Evolutionary conservation across 2,797 vertebrate species (phyloP), one percentile per base, ranked within the genome.

Genomic region (Malacoctenus gilli): DNA sequence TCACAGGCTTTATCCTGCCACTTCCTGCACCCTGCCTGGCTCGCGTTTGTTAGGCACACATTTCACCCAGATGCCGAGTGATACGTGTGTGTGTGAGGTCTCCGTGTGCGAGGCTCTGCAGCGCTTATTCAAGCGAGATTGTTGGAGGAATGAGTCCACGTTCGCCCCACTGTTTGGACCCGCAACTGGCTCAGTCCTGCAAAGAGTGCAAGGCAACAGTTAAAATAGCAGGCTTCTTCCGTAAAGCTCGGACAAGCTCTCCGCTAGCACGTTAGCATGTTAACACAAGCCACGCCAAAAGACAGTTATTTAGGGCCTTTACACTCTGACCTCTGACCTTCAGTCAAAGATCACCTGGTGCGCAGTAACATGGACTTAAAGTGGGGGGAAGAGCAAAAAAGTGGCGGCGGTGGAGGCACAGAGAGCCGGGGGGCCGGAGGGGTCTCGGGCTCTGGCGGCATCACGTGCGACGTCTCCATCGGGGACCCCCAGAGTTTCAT

Each of bases 1-100:
- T 67, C 79, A 51, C 68, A 71, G 46, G 56, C 72, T 78, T 72
- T 62, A 66, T 83, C 74, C 79, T 67, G 65, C 66, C 74, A 23
- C 68, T 82, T 83, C 72, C 73, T 38, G 49, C 71, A 48, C 66
- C 76, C 79, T 74, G 72, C 79, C 13, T 72, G 69, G 78, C 68
- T 68, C 40, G 71, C 62, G 60, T 85, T 75, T 80, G 83, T 77
- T 70, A 68, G 75, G 75, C 69, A 72, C 84, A 88, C 79, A 82
- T 84, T 88, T 88, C 56, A 61, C 86, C 87, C 88, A 88, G 88
- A 89, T 87, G 86, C 79, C 67, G 19, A 23, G 30, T 35, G 41
- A 21, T 71, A 21, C 9, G 25, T 68, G 21, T 59, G 41, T 66
- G 72, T 68, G 74, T 72, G 81, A 41, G 74, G 71, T 70, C 59